Base-by-base conservation (phyloP, 2,113 vertebrate genomes). In the Podocnemis expansa region DNA sequence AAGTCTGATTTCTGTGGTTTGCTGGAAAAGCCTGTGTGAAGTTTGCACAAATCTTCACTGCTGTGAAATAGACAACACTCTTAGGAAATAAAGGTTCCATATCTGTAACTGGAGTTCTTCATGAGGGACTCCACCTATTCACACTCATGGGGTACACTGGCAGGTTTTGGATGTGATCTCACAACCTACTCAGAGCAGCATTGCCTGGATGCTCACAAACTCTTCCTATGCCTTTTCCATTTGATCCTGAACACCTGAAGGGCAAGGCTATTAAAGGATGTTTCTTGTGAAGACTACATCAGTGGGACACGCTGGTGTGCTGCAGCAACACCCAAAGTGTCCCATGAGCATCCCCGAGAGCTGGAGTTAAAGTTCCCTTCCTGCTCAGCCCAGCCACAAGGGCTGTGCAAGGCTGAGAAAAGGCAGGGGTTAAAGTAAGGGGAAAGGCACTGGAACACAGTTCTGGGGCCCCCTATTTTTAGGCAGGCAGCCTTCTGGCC, bases 1-100 rank as follows among this genome's bases (percentile, higher is more conserved):
- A 85, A 96, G 96, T 90, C 82, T 80, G 31, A 25, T 93, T 96
- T 96, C 90, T 89, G 88, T 91, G 95, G 94, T 93, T 94, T 78
- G 83, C 96, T 86, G 90, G 96, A 91, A 96, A 63, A 96, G 90
- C 88, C 73, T 93, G 75, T 60, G 34, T 73, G 70, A 70, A 84
- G 78, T 78, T 94, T 83, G 88, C 14, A 85, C 41, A 87, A 93
- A 94, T 34, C 55, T 16, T 49, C 88, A 78, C 29, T 93, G 87
- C 83, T 80, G 56, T 70, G 56, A 51, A 87, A 8, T 82, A 52
- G 67, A 43, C 80, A 93, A 80, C 78, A 67, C 67, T 9, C 56
- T 85, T 27, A 85, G 83, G 38, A 87, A 93, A 91, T 84, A 86
- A 95, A 80, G 41, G 63, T 54, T 63, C 89, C 84, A 80, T 80